Evolutionary conservation across 1,140 invertebrate species (phyloP).

Genomic region (Notospermus geniculatus): DNA sequence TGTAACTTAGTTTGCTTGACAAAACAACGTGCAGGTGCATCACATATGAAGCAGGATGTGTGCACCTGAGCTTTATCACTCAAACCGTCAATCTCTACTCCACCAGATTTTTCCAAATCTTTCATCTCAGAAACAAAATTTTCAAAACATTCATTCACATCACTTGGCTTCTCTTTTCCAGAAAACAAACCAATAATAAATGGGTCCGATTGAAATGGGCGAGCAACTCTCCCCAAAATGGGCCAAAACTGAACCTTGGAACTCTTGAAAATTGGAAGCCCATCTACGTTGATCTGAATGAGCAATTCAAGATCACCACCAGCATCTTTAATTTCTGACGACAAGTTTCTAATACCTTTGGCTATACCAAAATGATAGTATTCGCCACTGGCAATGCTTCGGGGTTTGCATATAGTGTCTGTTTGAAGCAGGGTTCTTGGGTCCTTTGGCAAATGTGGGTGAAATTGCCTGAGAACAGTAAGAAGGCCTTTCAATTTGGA

Average conservation of each 20-base stretch:
- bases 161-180: constrained; percentile 17
- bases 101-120: constrained; percentile 3
- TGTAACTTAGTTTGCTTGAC: constrained; percentile 17
- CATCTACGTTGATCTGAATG: constrained; percentile 19
- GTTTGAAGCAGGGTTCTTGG: constrained; percentile 11
- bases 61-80: neutral
- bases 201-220: neutral
- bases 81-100: constrained; percentile 1
- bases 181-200: constrained; percentile 21
- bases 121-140: constrained; percentile 18
- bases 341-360: constrained; percentile 8
- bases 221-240: constrained; percentile 3
- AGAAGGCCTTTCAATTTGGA: neutral
- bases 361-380: constrained; percentile 17
- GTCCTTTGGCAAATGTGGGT: constrained; percentile 18
- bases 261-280: constrained; percentile 17
- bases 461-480: neutral
- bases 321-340: neutral
- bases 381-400: constrained; percentile 8
- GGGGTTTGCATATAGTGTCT: neutral
- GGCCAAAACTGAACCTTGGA: constrained; percentile 8
- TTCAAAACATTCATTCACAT: constrained; percentile 9
- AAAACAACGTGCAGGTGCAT: constrained; percentile 18
- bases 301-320: neutral
- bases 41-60: constrained; percentile 20